Conservation (phyloP, 2,113 vertebrate genomes). For the Bungarus multicinctus region DNA sequence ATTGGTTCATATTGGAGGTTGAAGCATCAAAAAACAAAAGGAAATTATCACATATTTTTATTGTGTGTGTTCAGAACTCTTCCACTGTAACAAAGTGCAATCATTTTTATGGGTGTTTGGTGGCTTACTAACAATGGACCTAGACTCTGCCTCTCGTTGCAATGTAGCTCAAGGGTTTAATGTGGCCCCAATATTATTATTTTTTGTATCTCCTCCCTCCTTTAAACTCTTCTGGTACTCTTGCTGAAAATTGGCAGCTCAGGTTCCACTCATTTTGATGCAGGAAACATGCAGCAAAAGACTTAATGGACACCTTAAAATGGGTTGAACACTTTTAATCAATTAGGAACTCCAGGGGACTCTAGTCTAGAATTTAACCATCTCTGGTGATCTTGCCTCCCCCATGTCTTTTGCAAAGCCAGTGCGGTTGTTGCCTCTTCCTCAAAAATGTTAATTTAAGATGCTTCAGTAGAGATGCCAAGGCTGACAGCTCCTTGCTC, state of each 20-base stretch:
- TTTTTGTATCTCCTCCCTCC: not conserved
- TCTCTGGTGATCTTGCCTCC: not conserved
- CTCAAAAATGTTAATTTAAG: not conserved
- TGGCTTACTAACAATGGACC: not conserved
- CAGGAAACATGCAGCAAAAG: not conserved
- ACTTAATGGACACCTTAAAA: not conserved
- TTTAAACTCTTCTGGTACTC: not conserved
- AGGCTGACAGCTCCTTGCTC: too few species aligned
- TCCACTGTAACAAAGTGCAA: not conserved
- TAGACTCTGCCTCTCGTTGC: too few species aligned
- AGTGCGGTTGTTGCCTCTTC: not conserved
- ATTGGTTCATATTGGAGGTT: conserved; percentile 24
- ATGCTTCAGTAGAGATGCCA: not conserved
- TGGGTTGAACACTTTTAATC: not conserved
- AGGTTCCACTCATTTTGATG: not conserved
- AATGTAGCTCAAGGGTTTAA: not conserved
- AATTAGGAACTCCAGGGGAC: not conserved
- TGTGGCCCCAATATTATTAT: not conserved
- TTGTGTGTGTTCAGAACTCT: not conserved
- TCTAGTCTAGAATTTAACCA: not conserved
- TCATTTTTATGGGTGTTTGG: not conserved
- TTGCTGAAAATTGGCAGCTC: not conserved
- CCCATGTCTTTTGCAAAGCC: not conserved
- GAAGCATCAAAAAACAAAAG: conserved; percentile 15
- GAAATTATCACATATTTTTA: conserved; percentile 1